Base-by-base conservation (phyloP, 2,797 vertebrate species). In the Malacoctenus gilli region DNA sequence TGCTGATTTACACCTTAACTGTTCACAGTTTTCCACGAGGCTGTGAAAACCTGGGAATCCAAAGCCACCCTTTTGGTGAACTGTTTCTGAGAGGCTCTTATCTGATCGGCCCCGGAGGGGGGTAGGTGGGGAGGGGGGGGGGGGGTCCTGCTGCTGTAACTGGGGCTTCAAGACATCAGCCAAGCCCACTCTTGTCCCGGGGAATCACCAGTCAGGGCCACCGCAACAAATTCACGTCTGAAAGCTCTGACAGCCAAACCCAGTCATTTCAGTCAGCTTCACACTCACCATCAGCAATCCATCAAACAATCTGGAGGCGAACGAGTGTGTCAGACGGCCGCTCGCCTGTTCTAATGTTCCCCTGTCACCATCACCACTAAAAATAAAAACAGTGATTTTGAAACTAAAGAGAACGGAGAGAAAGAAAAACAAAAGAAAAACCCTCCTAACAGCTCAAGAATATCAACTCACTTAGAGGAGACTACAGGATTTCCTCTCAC, bases 171-270 rank as follows among this genome's bases (percentile, higher is more conserved):
- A 55, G 51, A 69, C 44, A 50, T 65, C 40, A 47, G 47, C 43
- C 54, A 53, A 59, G 72, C 73, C 35, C 32, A 61, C 55, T 77
- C 72, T 47, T 64, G 64, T 70, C 69, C 53, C n/a, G 15, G 59
- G 42, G 65, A 76, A 68, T 75, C 46, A 77, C 46, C 38, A 15
- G 8, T 49, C 35, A 14, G 41, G 25, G 49, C 57, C 22, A 66
- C 63, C 15, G 59, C 35, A 73, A 72, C 41, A 72, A 55, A 71
- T 71, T 59, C 71, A 75, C 32, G 61, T 47, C 51, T 8, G 1
- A 36, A n/a, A n/a, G n/a, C n/a, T n/a, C n/a, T n/a, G n/a, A 46
- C 18, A 30, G 40, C 19, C 35, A 56, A 72, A 73, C 49, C 50
- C 48, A 50, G 39, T 57, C 40, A 52, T 59, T 44, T 20, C 36